These are phyloP conservation scores for Parnassius glacialis DNA, from an alignment of 2,888 invertebrate species.

Conservation along the genomic window DNA sequence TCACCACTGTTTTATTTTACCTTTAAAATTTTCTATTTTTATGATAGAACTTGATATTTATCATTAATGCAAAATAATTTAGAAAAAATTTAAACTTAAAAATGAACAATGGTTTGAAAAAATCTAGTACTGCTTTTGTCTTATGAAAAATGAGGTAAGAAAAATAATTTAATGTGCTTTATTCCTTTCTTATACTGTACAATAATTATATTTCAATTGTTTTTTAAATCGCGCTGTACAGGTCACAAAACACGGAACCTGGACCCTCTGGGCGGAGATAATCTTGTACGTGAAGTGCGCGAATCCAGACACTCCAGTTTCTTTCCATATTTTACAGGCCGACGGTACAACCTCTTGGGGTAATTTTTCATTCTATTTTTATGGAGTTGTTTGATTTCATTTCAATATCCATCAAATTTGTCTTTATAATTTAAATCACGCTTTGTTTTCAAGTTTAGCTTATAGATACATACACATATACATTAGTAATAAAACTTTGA, in stretches of 20 bases:
- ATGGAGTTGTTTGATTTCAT: no score
- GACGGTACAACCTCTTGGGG: slow-evolving; percentile 52
- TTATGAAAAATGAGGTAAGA: slow-evolving; percentile 12
- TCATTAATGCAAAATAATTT: no score
- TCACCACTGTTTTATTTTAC: slow-evolving; percentile 17
- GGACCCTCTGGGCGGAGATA: slow-evolving; percentile 64
- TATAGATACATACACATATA: no score
- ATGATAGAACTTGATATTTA: no score
- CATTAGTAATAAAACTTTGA: no score
- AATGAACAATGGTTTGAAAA: neutral
- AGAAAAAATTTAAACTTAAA: neutral
- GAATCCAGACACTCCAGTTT: slow-evolving; percentile 48
- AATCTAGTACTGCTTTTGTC: neutral
- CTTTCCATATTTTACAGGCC: slow-evolving; percentile 51
- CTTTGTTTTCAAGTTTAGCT: no score
- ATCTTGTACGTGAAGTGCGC: slow-evolving; percentile 62
- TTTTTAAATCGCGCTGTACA: slow-evolving; percentile 35
- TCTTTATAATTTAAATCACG: no score
- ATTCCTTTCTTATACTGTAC: neutral
- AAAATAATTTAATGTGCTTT: neutral
- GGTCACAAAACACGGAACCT: slow-evolving; percentile 66
- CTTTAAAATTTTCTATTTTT: neutral
- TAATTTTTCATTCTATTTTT: slow-evolving; percentile 28
- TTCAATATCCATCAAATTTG: no score
- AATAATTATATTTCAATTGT: neutral